A percentile compares a stretch with the other conserved stretches of the same genome.
Conservation (phyloP, 2,113 vertebrate species). For the Platichthys stellatus region DNA sequence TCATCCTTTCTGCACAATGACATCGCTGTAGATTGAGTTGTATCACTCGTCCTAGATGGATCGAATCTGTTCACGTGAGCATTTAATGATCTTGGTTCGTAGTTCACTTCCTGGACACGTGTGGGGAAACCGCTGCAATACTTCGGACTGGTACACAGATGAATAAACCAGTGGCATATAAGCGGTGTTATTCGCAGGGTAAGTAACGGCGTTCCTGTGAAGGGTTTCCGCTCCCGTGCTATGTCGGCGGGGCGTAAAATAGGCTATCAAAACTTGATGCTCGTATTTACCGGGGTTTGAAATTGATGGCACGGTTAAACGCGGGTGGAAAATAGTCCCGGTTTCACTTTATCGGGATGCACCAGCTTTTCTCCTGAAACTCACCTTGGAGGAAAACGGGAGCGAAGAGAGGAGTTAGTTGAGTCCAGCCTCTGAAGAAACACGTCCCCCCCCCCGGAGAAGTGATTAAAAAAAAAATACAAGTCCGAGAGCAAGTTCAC, state of each 20-base stretch:
- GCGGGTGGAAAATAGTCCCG: not conserved
- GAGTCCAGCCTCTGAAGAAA: constrained; percentile 41
- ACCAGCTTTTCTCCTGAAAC: constrained; percentile 46
- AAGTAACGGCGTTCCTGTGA: not conserved
- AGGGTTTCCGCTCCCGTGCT: not conserved
- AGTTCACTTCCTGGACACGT: not conserved
- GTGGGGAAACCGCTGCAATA: not conserved
- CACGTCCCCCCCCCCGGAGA: not conserved
- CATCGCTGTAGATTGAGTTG: too few species aligned
- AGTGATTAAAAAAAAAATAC: constrained; percentile 7
- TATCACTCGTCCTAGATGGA: too few species aligned
- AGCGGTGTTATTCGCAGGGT: not conserved
- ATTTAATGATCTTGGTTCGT: not conserved
- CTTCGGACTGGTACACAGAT: not conserved
- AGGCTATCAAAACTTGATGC: constrained; percentile 37
- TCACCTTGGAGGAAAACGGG: constrained; percentile 75
- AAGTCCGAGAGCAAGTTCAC: constrained; percentile 77
- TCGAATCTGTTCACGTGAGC: too few species aligned
- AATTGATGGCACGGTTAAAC: constrained; percentile 10
- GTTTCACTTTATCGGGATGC: constrained; percentile 4
- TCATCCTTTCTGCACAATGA: not conserved
- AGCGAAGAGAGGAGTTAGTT: constrained; percentile 36
- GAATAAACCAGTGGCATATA: not conserved
- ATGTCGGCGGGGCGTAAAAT: constrained; percentile 5
- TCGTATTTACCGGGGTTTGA: not conserved